Conservation (phyloP, 2,888 invertebrate genomes). For the Microdon myrmicae region DNA sequence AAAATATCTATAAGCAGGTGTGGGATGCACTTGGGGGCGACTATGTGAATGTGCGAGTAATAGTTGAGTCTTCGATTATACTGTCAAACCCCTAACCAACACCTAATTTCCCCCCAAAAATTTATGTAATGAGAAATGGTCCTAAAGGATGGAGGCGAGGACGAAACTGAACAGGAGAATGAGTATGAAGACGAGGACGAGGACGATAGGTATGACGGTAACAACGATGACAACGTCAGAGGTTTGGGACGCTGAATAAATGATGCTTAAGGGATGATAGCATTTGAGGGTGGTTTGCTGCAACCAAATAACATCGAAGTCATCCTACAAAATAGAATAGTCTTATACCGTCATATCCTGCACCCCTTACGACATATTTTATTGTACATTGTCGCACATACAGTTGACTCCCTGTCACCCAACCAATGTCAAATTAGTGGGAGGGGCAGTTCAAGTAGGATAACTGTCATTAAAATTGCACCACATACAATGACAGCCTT, state of each 20-base stretch:
- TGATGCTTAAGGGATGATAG: slow-evolving; percentile 5
- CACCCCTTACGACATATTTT: slow-evolving; percentile 5
- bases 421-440: slow-evolving; percentile 12
- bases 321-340: slow-evolving; percentile 10
- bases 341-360: not conserved
- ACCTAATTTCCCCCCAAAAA: slow-evolving; percentile 15
- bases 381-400: slow-evolving; percentile 6
- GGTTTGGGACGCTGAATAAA: slow-evolving; percentile 20
- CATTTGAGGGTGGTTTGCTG: slow-evolving; percentile 1
- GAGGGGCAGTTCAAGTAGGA: slow-evolving; percentile 2
- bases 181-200: slow-evolving; percentile 5
- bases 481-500: slow-evolving; percentile 13
- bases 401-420: slow-evolving; percentile 6
- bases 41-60: slow-evolving; percentile 4
- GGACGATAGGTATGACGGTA: slow-evolving; percentile 10
- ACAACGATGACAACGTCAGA: slow-evolving; percentile 16
- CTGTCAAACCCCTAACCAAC: slow-evolving; percentile 25
- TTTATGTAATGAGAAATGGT: slow-evolving; percentile 31
- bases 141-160: slow-evolving; percentile 13
- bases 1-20: slow-evolving; percentile 33
- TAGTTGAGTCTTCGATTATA: slow-evolving; percentile 22
- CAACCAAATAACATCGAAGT: slow-evolving; percentile 13
- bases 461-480: slow-evolving; percentile 16
- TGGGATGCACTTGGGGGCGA: slow-evolving; percentile 24
- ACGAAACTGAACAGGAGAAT: slow-evolving; percentile 3